Base-by-base conservation (phyloP, 1,140 invertebrate species). In the Theocolax elegans region DNA sequence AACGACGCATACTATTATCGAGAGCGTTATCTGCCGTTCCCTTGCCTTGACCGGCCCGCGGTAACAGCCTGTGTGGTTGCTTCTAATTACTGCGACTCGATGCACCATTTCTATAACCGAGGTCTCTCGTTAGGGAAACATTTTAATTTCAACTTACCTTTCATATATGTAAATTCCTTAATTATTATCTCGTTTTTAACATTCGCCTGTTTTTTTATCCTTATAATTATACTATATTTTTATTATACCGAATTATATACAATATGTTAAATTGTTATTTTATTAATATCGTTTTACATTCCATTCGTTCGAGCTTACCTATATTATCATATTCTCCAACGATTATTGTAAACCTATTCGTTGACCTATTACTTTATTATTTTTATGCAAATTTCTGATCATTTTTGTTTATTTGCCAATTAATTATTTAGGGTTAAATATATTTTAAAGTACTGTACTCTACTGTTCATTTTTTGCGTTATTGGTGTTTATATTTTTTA, bases 1-100 rank as follows among this genome's bases (percentile, higher is more conserved):
- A 70, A 70, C 67, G 49, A 64, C 48, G 59, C 58, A 62, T 69
- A 62, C 58, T 54, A 69, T 69, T 70, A 70, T 70, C 67, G 60
- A 48, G 60, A 70, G 60, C 48, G 59, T 70, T 70, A 70, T 70
- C 67, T 64, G 67, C 67, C 67, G 59, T 58, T 64, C 49, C 67
- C 46, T 64, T 48, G 42, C 67, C 67, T 70, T 70, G 67, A 70
- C 67, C 58, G 19, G 51, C 40, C 42, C 25, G 19, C 48, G 25
- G 38, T 58, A 56, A 64, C 67, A 7, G 49, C 27, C 19, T 63
- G 29, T 38, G 59, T 27, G 59, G 59, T 63, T 58, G 49, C 56
- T 70, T 48, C 67, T 54, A 64, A 70, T 70, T 70, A 64, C 67
- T 49, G 31, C 35, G 51, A 54, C 67, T 69, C 40, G 49, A 69